Evolutionary conservation across 2,113 vertebrate genomes (phyloP).

Genomic region (Cynopterus brachyotis): DNA sequence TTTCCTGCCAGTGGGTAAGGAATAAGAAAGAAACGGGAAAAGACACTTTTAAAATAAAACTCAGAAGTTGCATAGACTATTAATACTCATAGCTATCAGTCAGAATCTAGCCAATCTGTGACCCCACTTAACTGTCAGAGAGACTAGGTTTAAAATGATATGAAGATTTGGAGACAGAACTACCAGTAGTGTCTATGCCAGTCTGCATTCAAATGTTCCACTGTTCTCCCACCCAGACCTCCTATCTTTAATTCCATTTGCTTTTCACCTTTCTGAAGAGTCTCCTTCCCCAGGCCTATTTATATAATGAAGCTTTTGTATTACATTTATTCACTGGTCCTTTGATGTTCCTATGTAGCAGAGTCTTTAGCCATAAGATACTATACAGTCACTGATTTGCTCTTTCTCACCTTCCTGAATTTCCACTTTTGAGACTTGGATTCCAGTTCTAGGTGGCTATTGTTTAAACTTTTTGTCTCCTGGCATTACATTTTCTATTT

Average conservation of each 20-base stretch:
- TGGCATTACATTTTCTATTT: not conserved
- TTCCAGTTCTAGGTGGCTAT: not conserved
- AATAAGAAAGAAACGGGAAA: not conserved
- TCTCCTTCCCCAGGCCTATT: not conserved
- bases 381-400: not conserved
- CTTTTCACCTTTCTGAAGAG: not conserved
- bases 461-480: not conserved
- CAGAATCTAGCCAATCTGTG: not conserved
- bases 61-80: not conserved
- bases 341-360: not conserved
- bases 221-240: not conserved
- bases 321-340: not conserved
- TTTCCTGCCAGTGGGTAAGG: not conserved
- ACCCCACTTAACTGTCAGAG: not conserved
- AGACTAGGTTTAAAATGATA: not conserved
- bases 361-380: not conserved
- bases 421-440: not conserved
- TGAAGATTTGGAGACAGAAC: not conserved
- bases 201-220: fast-evolving
- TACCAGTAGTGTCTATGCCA: not conserved
- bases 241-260: not conserved
- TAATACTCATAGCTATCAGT: not conserved
- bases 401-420: not conserved
- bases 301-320: not conserved
- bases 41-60: not conserved